Base-by-base conservation (phyloP, 2,113 vertebrate genomes). In the Macquaria australasica region DNA sequence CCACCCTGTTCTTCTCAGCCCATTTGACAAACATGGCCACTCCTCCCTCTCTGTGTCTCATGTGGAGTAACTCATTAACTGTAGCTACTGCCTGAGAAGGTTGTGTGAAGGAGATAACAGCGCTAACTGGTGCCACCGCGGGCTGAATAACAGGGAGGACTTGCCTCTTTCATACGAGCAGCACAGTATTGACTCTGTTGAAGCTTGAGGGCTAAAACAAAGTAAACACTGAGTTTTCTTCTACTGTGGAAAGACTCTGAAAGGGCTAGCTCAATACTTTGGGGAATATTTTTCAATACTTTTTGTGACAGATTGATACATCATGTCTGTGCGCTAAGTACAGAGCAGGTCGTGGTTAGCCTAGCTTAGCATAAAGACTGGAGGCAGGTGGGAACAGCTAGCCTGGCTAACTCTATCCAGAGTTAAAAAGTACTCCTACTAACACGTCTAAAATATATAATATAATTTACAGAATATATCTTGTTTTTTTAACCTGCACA, bases 31-130 rank as follows among this genome's bases (percentile, higher is more conserved):
- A 94, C 90, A 94, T 0, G 20, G 82, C 84, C 71, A 15, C 75
- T 69, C 68, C 90, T 58, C 67, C 73, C 55, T 15, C 82, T 51
- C 62, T 8, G 28, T 6, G n/a, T 5, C 16, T 72, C 56, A 1
- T 12, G 34, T 4, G 12, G 34, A 88, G 90, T 93, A 77, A 93
- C 85, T 92, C 51, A 93, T 94, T 94, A 91, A 94, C 91, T 50
- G 1, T 0, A 70, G 82, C 86, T 60, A 0, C 82, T 12, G 80
- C 50, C 55, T 8, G 18, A 59, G 84, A 41, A 71, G 87, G 10
- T 79, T 41, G 55, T 56, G 59, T 55, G 81, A 20, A 55, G 81
- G 55, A 63, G 90, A 90, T 84, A 82, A 82, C 34, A 8, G 39
- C 14, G 0, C 25, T 48, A 18, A 71, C 80, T 45, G 51, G 64